A percentile compares a stretch with the other conserved stretches of the same genome.
Evolutionary conservation across 2,113 vertebrate species (phyloP).

Genomic region (Hipposideros armiger): DNA sequence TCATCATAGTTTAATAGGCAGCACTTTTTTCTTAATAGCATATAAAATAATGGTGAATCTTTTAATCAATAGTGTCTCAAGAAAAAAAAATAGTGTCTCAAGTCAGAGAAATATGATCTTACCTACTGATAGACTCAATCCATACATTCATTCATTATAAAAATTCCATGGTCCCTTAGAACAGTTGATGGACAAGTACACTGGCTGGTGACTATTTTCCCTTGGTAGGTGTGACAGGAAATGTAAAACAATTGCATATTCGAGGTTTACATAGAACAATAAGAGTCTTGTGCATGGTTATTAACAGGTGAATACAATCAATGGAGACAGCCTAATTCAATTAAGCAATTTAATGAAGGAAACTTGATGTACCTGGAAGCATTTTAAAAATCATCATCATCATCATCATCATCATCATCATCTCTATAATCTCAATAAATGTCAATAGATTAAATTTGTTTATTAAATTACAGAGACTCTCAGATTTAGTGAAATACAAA

Average conservation of each 20-base stretch:
- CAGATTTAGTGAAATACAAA: background rate
- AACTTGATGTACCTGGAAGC: background rate
- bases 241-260: background rate
- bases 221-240: background rate
- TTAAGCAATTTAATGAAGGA: background rate
- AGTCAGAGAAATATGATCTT: background rate
- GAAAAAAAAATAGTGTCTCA: background rate
- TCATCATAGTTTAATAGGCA: background rate
- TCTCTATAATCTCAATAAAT: conserved; percentile 29
- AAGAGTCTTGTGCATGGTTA: fast-evolving
- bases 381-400: background rate
- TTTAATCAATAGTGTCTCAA: background rate
- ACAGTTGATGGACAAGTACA: fast-evolving
- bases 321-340: background rate
- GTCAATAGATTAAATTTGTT: background rate
- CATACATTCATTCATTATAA: background rate
- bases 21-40: background rate
- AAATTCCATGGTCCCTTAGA: background rate
- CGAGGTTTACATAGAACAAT: background rate
- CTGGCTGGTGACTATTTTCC: background rate
- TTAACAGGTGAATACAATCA: background rate
- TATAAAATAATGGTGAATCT: background rate
- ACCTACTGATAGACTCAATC: background rate
- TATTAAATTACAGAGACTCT: background rate
- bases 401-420: background rate